Conservation (phyloP, 2,888 invertebrate genomes). For the Girardia tigrina region DNA sequence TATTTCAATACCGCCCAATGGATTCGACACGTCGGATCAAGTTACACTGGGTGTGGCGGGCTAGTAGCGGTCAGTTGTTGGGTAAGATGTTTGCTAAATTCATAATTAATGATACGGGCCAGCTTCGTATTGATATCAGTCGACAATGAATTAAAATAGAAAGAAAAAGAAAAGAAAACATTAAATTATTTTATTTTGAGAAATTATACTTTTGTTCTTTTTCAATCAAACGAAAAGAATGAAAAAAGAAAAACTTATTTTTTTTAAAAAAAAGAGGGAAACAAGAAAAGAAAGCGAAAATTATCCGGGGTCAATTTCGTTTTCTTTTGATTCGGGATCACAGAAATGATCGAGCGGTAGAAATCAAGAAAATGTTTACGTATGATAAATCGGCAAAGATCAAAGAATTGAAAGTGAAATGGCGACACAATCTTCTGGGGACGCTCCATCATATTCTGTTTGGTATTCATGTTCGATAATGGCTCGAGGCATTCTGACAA, state of each 20-base stretch:
- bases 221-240: no score
- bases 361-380: conserved; percentile 7
- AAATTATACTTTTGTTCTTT: background rate
- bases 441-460: background rate
- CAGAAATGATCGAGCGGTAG: background rate
- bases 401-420: conserved; percentile 11
- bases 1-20: conserved; percentile 20
- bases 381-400: background rate
- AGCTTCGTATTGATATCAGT: background rate
- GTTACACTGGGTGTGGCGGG: conserved; percentile 9
- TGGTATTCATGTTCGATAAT: background rate
- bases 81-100: conserved; percentile 20
- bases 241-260: no score
- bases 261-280: background rate
- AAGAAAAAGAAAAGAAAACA: background rate
- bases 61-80: conserved; percentile 20
- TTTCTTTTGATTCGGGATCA: no score
- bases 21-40: conserved; percentile 7
- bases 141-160: background rate
- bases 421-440: background rate
- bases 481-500: background rate
- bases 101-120: conserved; percentile 20
- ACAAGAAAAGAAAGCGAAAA: no score
- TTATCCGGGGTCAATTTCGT: no score
- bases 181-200: background rate